Base-by-base conservation (phyloP, 2,888 invertebrate species). In the Pyralis farinalis region DNA sequence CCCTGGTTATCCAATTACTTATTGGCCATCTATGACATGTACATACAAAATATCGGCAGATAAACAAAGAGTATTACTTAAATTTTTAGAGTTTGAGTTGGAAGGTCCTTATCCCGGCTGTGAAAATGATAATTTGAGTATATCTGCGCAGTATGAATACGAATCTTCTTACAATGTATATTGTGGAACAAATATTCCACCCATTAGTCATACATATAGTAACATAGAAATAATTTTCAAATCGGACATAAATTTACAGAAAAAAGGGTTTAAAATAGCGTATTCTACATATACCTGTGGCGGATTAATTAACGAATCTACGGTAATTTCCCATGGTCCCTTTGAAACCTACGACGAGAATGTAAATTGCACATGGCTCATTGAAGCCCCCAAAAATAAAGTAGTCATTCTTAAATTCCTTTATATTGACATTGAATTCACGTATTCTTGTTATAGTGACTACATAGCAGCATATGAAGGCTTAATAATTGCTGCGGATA, bases 281-380 rank as follows among this genome's bases (percentile, higher is more conserved):
- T 95, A 93, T 62, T 83, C 80, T 35, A 64, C 90, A 4, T 91
- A 90, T 48, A 71, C 83, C 28, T 98, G 97, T 71, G 97, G 97
- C 4, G 95, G 95, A 1, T 74, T 81, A 16, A 75, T 97, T n/a
- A 93, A 89, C 0, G 71, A 90, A 12, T 91, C 93, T 0, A 84
- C 85, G 3, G 52, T 84, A 7, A 89, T 96, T 31, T 70, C 72
- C 8, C 86, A 91, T 1, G 91, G 92, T 2, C 64, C 74, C 37
- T 82, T 78, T 1, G 63, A 68, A 22, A 73, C 65, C 12, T 93
- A 92, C 52, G 85, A 88, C 22, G 76, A 80, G 16, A 77, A 88
- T 48, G 71, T 92, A 54, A 91, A 92, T 55, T 97, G 97, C 70
- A 80, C 90, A 0, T 98, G 97, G 97, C 72, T 90, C 41, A 93